Evolutionary conservation across 2,113 vertebrate genomes (phyloP).

Genomic region (Crotophaga sulcirostris): DNA sequence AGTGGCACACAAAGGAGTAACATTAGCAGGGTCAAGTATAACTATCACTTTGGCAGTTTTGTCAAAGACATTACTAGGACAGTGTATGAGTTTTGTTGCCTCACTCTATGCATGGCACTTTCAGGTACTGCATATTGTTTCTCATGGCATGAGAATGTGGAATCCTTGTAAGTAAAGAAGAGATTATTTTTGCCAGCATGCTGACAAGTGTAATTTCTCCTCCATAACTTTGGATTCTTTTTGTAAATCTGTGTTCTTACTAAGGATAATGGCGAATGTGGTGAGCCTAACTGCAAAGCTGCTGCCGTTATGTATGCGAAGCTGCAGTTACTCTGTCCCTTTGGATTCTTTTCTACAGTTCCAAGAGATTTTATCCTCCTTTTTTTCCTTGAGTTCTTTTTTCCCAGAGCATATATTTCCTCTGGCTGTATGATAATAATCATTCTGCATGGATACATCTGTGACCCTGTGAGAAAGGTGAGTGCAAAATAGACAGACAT

Average conservation of each 20-base stretch:
- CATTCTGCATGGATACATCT: conserved; percentile 25
- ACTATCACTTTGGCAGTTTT: neutral
- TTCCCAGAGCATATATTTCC: neutral
- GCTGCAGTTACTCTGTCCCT: neutral
- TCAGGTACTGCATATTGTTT: neutral
- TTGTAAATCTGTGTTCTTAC: neutral
- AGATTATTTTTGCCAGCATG: neutral
- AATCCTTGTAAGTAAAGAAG: neutral
- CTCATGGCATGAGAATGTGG: neutral
- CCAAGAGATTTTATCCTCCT: neutral
- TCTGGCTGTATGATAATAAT: neutral
- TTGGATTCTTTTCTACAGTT: neutral
- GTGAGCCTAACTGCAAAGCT: neutral
- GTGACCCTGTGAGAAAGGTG: neutral
- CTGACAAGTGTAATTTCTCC: neutral
- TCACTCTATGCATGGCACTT: neutral
- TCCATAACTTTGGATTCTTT: neutral
- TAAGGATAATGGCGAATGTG: neutral
- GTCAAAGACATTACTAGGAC: neutral
- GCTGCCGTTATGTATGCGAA: neutral
- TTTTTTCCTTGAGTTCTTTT: neutral
- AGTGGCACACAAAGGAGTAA: neutral
- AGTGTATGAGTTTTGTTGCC: neutral
- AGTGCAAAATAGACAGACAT: neutral
- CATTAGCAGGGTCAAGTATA: neutral